Percentiles rank a stretch among this genome's conserved stretches.
Conservation (phyloP, 2,113 vertebrate genomes). For the Onychorhynchus coronatus region DNA sequence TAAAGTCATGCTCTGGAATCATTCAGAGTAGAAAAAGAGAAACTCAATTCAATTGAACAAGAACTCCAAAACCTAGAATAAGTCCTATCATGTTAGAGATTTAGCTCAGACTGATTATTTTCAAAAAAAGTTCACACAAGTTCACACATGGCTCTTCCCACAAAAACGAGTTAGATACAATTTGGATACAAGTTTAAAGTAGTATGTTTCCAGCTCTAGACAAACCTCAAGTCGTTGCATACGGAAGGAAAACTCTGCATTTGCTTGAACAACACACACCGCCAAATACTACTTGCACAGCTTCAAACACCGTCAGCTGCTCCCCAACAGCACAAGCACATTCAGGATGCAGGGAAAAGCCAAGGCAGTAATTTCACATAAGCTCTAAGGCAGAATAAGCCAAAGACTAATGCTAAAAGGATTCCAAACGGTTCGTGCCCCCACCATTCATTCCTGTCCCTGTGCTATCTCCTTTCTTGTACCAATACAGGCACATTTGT, state of each 20-base stretch:
- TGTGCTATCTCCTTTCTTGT: neutral
- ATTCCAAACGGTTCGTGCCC: neutral
- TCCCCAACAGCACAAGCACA: neutral
- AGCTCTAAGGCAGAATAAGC: neutral
- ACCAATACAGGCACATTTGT: neutral
- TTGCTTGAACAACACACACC: neutral
- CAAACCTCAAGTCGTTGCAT: neutral
- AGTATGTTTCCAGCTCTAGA: neutral
- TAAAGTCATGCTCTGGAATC: neutral
- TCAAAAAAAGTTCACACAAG: neutral
- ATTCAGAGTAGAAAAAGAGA: neutral
- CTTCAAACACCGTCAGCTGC: neutral
- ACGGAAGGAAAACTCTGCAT: neutral
- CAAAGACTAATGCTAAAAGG: neutral
- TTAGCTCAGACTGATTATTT: neutral
- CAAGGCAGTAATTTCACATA: neutral
- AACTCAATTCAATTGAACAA: neutral
- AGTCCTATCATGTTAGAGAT: neutral
- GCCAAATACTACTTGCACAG: neutral
- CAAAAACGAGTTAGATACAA: neutral
- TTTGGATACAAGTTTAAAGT: neutral
- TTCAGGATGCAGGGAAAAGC: neutral
- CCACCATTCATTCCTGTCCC: neutral
- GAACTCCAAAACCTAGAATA: neutral
- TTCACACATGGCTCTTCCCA: neutral